Evolutionary conservation across 2,888 invertebrate species (phyloP).

Genomic region (Drosophila austrosaltans): DNA sequence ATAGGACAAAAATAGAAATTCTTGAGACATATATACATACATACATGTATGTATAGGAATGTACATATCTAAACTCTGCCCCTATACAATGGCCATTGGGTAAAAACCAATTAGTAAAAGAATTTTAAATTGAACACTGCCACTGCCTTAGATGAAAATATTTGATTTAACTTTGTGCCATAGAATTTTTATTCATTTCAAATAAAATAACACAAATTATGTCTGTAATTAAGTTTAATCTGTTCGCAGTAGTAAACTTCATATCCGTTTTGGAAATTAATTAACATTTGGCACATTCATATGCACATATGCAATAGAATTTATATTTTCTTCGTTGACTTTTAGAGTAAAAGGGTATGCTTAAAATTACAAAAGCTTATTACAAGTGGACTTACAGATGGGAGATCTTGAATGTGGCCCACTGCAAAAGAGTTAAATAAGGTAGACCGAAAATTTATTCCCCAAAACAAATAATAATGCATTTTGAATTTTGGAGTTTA

Average conservation of each 20-base stretch:
- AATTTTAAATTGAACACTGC: background rate
- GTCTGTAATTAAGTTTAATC: background rate
- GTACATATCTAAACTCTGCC: background rate
- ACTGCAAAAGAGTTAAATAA: too few species aligned
- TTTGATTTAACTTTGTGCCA: too few species aligned
- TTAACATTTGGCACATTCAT: background rate
- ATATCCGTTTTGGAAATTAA: background rate
- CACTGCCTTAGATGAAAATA: too few species aligned
- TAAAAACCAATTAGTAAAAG: slow-evolving; percentile 1
- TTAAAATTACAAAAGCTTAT: background rate
- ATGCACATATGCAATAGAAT: background rate
- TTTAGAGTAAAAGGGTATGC: too few species aligned
- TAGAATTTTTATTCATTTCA: background rate
- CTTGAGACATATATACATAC: background rate
- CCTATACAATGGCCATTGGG: background rate
- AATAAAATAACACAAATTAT: background rate
- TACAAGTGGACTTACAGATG: too few species aligned
- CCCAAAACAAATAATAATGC: too few species aligned
- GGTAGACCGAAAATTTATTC: too few species aligned
- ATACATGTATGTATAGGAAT: background rate
- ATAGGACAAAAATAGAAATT: slow-evolving; percentile 7
- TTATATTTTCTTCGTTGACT: background rate
- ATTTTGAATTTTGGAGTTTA: too few species aligned
- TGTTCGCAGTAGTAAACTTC: background rate
- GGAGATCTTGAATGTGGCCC: too few species aligned